Conservation (phyloP, 2,797 vertebrate species). For the Spinibarbus caldwelli region DNA sequence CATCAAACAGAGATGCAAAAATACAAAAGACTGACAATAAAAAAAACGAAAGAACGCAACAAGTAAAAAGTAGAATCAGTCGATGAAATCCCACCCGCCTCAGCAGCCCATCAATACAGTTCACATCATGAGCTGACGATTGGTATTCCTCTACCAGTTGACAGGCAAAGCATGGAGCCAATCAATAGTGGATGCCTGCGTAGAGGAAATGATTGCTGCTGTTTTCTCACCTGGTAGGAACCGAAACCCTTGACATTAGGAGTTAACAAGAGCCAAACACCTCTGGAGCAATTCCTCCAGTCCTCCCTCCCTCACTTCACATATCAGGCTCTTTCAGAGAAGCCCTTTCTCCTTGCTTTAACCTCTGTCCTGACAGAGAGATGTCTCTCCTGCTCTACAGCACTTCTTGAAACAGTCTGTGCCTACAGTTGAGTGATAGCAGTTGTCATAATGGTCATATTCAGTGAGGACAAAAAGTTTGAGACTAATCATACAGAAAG, state of each 20-base stretch:
- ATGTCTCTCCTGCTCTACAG: background rate
- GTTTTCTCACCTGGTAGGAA: slow-evolving; percentile 58
- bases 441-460: slow-evolving; percentile 26
- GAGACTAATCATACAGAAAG: background rate
- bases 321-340: slow-evolving; percentile 68
- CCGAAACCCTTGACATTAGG: slow-evolving; percentile 54
- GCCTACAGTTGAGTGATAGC: slow-evolving; percentile 12
- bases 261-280: slow-evolving; percentile 50
- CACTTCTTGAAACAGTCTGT: slow-evolving; percentile 8
- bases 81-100: slow-evolving; percentile 69
- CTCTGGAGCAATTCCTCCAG: background rate
- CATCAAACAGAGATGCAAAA: background rate
- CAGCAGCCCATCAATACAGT: slow-evolving; percentile 25
- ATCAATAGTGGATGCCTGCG: slow-evolving; percentile 72
- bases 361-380: slow-evolving; percentile 65
- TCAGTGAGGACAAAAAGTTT: background rate
- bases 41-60: background rate
- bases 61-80: slow-evolving; percentile 55
- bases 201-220: slow-evolving; percentile 71
- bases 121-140: slow-evolving; percentile 62
- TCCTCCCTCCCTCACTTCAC: slow-evolving; percentile 38
- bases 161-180: slow-evolving; percentile 52
- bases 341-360: slow-evolving; percentile 68
- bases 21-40: background rate
- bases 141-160: slow-evolving; percentile 71